Conservation (phyloP, 2,888 invertebrate species). For the Drosophila neutralis region DNA sequence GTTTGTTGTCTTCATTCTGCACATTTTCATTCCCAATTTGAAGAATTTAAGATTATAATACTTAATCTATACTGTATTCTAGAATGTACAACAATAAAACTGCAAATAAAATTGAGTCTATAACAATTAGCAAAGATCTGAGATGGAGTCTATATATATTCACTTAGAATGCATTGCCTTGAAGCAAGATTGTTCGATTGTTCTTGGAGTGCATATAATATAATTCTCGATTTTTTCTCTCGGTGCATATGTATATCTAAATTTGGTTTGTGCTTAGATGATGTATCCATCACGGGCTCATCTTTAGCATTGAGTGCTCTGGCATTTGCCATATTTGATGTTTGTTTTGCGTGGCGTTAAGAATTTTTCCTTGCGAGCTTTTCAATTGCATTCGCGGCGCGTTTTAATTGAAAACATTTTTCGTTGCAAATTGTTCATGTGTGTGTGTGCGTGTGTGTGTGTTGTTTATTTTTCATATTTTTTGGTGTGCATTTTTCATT, state of each 20-base stretch:
- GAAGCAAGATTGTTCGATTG: not conserved
- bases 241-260: not conserved
- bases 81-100: no score
- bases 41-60: no score
- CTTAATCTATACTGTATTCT: no score
- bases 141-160: no score
- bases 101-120: no score
- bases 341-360: slow-evolving; percentile 61
- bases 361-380: slow-evolving; percentile 58
- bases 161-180: no score
- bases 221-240: not conserved
- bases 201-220: not conserved
- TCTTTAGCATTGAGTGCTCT: slow-evolving; percentile 9
- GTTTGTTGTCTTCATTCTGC: no score
- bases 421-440: slow-evolving; percentile 19
- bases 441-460: not conserved
- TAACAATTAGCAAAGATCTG: no score
- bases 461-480: slow-evolving; percentile 31
- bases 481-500: slow-evolving; percentile 39
- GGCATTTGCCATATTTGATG: slow-evolving; percentile 50
- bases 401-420: slow-evolving; percentile 51
- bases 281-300: not conserved
- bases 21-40: no score
- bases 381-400: slow-evolving; percentile 51
- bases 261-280: not conserved